Evolutionary conservation across 2,113 vertebrate genomes (phyloP), one percentile per base, ranked within the genome.

Genomic region (Verasper variegatus): DNA sequence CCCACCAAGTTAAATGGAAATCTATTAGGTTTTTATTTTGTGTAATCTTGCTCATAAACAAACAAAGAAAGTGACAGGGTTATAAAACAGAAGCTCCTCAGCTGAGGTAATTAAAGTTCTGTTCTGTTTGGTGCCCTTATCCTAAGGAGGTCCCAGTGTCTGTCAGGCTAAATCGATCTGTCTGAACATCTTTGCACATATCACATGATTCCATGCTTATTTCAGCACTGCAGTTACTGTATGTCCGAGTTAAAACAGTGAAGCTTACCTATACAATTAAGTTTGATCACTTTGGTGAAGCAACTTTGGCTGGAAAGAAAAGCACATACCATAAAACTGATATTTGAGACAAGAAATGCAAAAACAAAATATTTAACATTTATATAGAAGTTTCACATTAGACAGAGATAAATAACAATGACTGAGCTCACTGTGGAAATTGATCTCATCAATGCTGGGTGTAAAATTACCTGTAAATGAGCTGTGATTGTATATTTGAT

Each of bases 251-350:
- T 27, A 24, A 31, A 69, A 8, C 4, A 80, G 66, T 7, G 1
- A 17, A 55, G 7, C 91, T 93, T 89, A 94, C 94, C 92, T 17
- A 92, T 82, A 72, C 94, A 95, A 0, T 26, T 49, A 14, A 95
- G 88, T 1, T 40, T 49, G 60, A 95, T 83, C 9, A 49, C 65
- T 10, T 12, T 42, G 21, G 55, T 21, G 7, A 54, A 52, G 69
- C 94, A 95, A 3, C 0, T 20, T 49, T 31, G 13, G 78, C 93
- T 94, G 83, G 4, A 74, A 82, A 63, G 12, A n/a, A 69, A 45
- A 59, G 3, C 3, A 17, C 3, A 73, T 11, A 52, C 57, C 0
- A 68, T 52, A 27, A 47, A 58, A 31, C 2, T 1, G 6, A 27
- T 45, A 17, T 71, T 49, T 1, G 63, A 63, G 20, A 62, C 5